A percentile compares a stretch with the other conserved stretches of the same genome.
These are phyloP conservation scores for Gobionotothen gibberifrons DNA, from an alignment of 2,797 vertebrate genomes.

Conservation along the genomic window DNA sequence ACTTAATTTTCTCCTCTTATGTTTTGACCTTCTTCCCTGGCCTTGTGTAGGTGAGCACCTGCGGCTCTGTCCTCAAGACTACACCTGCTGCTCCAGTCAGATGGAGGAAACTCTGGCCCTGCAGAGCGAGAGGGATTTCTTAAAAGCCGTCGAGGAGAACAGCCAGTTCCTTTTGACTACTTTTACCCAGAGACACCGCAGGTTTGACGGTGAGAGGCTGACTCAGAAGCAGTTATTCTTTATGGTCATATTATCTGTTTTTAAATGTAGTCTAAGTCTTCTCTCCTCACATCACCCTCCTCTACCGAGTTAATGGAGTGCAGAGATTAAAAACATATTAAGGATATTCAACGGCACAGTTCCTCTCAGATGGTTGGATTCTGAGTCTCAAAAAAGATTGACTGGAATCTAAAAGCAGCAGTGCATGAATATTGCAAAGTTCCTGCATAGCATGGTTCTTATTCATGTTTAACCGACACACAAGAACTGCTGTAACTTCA, in stretches of 20 bases:
- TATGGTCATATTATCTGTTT: neutral
- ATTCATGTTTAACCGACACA: slow-evolving; percentile 34
- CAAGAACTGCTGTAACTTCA: neutral
- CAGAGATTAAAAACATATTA: slow-evolving; percentile 39
- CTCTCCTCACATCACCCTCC: neutral
- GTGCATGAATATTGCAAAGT: slow-evolving; percentile 20
- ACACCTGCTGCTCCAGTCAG: slow-evolving; percentile 92
- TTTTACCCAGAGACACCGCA: slow-evolving; percentile 87
- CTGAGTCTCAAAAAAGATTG: slow-evolving; percentile 5
- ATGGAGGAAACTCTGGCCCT: slow-evolving; percentile 89
- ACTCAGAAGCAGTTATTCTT: neutral
- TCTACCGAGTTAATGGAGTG: slow-evolving; percentile 8
- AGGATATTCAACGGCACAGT: slow-evolving; percentile 15
- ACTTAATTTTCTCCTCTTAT: neutral
- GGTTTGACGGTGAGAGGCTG: slow-evolving; percentile 87
- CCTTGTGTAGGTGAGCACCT: slow-evolving; percentile 88
- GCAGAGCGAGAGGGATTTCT: slow-evolving; percentile 87
- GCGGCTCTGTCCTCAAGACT: slow-evolving; percentile 90
- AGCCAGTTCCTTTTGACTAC: slow-evolving; percentile 89
- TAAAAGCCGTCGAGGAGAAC: slow-evolving; percentile 85
- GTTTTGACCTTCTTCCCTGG: slow-evolving; percentile 1
- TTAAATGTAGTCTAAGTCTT: neutral
- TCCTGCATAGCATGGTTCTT: slow-evolving; percentile 5
- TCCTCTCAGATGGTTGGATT: slow-evolving; percentile 35
- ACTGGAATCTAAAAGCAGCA: slow-evolving; percentile 32